A percentile compares a stretch with the other conserved stretches of the same genome.
Evolutionary conservation across 2,113 vertebrate species (phyloP).

Genomic region (Cyanistes caeruleus): DNA sequence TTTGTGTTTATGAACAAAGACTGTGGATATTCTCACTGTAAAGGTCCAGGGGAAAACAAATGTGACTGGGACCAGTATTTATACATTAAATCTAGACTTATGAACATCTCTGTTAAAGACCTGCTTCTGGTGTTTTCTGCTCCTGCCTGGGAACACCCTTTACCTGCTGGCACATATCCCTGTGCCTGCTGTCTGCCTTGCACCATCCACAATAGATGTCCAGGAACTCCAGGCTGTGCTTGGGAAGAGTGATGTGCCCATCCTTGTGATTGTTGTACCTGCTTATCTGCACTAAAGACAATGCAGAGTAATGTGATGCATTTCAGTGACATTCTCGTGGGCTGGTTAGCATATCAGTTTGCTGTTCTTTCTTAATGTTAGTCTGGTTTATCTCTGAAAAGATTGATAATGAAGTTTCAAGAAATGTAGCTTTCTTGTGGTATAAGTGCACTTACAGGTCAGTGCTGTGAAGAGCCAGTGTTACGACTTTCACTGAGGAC

Average conservation of each 20-base stretch:
- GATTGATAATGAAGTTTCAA: not conserved
- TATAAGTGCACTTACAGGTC: not conserved
- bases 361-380: not conserved
- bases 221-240: not conserved
- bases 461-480: not conserved
- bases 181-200: not conserved
- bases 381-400: not conserved
- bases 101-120: not conserved
- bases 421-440: not conserved
- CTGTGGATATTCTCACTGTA: not conserved
- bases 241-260: conserved; percentile 1
- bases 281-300: not conserved
- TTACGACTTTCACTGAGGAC: not conserved
- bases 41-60: not conserved
- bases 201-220: not conserved
- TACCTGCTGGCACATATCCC: not conserved
- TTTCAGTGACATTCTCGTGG: not conserved
- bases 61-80: not conserved
- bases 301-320: not conserved
- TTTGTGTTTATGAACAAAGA: not conserved
- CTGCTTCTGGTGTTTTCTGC: not conserved
- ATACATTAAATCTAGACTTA: not conserved
- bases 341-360: not conserved
- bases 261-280: not conserved
- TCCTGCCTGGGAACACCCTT: not conserved